These are phyloP conservation scores for Timema cristinae DNA, from an alignment of 2,888 invertebrate species.

Conservation along the genomic window DNA sequence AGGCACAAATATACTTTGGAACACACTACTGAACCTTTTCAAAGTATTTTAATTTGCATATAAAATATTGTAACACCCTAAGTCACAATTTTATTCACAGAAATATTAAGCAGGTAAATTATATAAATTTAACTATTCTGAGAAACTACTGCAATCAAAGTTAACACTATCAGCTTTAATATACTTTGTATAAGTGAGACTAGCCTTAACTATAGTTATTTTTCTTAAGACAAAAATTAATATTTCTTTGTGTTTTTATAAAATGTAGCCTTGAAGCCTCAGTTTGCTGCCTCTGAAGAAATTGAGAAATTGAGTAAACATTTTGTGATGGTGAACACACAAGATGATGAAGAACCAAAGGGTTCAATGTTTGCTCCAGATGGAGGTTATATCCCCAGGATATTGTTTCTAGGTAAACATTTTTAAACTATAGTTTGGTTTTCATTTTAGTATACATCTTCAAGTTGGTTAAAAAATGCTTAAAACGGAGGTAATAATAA, in stretches of 20 bases:
- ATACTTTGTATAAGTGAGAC: neutral
- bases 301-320: constrained; percentile 54
- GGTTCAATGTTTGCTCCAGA: constrained; percentile 55
- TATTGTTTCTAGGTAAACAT: constrained; percentile 55
- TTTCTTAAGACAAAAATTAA: too few species aligned
- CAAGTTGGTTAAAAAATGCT: constrained; percentile 8
- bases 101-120: too few species aligned
- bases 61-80: too few species aligned
- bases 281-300: constrained; percentile 55
- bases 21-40: too few species aligned
- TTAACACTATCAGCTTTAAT: too few species aligned
- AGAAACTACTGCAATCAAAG: too few species aligned
- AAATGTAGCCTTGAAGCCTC: constrained; percentile 53
- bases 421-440: neutral
- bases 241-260: constrained; percentile 14
- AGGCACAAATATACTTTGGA: too few species aligned
- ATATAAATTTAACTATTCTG: too few species aligned
- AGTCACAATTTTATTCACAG: too few species aligned
- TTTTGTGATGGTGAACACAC: constrained; percentile 63
- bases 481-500: neutral
- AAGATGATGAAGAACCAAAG: constrained; percentile 56
- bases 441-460: constrained; percentile 6
- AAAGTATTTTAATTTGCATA: too few species aligned
- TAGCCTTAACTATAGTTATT: neutral
- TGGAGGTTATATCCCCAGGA: constrained; percentile 64